Base-by-base conservation (phyloP, 2,797 vertebrate genomes). In the Enteromius radiatus region DNA sequence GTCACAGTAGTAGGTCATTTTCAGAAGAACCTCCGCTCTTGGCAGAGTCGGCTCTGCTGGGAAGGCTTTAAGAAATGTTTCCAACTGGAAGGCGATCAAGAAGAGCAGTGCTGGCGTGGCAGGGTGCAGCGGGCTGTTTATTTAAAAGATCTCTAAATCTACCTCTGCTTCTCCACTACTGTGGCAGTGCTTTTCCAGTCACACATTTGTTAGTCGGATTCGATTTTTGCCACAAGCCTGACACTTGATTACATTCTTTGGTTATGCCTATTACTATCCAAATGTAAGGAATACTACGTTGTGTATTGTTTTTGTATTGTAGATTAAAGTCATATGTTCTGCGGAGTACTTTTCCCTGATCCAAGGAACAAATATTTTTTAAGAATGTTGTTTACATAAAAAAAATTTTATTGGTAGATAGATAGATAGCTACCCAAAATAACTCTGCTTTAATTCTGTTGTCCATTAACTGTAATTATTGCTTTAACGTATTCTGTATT, bases 41-140 rank as follows among this genome's bases (percentile, higher is more conserved):
- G 87, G 86, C 87, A 84, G 71, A 54, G 38, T 64, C 59, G 74
- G 78, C 76, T 79, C 68, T 76, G 88, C 61, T 86, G 86, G 81
- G 84, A 87, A 80, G 70, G 45, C 70, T 85, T 70, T 84, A 67
- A 75, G 84, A 80, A 80, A 80, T 59, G 64, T 83, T 77, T 86
- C 84, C 82, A 84, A 81, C 86, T 88, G 87, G 87, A 89, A 75
- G 56, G 74, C n/a, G 80, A 80, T 89, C 86, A 89, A 87, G 84
- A 83, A 67, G 83, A 81, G 65, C 77, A 54, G 78, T 82, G 84
- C 88, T 87, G 84, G 81, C 80, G 86, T 86, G 86, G 87, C 85
- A 85, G 75, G 71, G 85, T 79, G 80, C 47, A 77, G 80, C 67
- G 47, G 63, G 65, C 70, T 84, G 82, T 87, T 85, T 86, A 83